A percentile compares a stretch with the other conserved stretches of the same genome.
Conservation (phyloP, 2,888 invertebrate genomes). For the Leptinotarsa haldemani region DNA sequence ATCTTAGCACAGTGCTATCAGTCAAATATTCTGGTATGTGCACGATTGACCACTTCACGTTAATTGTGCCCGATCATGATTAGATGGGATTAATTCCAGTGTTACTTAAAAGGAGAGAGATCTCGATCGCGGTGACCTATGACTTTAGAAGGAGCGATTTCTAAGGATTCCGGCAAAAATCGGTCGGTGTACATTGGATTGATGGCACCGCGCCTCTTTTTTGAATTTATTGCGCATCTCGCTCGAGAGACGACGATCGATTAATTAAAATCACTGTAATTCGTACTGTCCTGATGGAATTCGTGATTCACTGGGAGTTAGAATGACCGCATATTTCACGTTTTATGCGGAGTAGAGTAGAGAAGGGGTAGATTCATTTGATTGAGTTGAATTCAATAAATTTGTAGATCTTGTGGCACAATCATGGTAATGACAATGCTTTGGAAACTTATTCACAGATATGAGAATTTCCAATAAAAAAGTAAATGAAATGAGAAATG, state of each 20-base stretch:
- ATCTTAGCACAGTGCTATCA: neutral
- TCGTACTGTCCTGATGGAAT: neutral
- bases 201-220: conserved; percentile 11
- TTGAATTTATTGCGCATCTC: conserved; percentile 9
- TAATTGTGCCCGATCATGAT: conserved; percentile 17
- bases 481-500: too few species aligned
- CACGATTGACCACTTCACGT: neutral
- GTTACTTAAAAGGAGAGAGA: conserved; percentile 41
- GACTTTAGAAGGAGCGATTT: conserved; percentile 34
- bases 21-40: neutral
- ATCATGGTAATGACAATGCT: too few species aligned
- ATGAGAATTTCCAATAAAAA: too few species aligned
- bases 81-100: conserved; percentile 24
- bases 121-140: conserved; percentile 37
- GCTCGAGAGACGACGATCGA: neutral
- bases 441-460: too few species aligned
- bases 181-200: neutral
- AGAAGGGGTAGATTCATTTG: too few species aligned
- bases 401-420: too few species aligned
- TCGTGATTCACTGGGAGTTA: neutral
- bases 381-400: too few species aligned
- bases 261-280: conserved; percentile 10
- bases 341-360: too few species aligned
- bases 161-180: conserved; percentile 31
- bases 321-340: neutral